These are phyloP conservation scores for Triplophysa rosa DNA, from an alignment of 2,113 vertebrate species.

Conservation along the genomic window DNA sequence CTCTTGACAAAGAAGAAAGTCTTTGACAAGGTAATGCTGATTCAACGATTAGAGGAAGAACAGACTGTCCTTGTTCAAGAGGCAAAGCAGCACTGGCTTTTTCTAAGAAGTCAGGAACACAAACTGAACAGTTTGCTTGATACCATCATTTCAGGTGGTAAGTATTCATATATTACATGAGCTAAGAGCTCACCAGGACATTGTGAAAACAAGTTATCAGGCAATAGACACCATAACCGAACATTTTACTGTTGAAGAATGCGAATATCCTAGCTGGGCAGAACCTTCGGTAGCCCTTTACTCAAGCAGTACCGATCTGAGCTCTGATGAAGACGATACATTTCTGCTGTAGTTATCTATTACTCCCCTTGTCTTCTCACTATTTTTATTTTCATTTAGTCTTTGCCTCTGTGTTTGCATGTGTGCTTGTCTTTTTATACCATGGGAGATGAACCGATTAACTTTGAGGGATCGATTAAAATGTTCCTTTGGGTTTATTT, in stretches of 20 bases:
- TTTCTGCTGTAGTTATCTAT: neutral
- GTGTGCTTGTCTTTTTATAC: no score
- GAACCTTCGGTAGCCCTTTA: neutral
- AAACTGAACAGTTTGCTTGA: neutral
- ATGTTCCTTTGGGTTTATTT: no score
- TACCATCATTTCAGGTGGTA: neutral
- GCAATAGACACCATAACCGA: neutral
- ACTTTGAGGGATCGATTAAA: no score
- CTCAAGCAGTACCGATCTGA: neutral
- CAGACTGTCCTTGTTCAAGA: neutral
- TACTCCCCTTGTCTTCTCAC: neutral
- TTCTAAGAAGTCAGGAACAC: neutral
- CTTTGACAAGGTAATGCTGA: conserved; percentile 19
- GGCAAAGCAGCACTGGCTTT: neutral
- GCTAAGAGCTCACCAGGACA: conserved; percentile 4
- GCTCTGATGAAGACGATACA: neutral
- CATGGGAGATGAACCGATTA: no score
- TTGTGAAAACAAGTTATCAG: conserved; percentile 1
- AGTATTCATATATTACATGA: conserved; percentile 11
- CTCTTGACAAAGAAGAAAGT: conserved; percentile 25
- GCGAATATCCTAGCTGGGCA: neutral
- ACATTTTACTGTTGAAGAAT: conserved; percentile 5
- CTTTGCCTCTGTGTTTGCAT: no score
- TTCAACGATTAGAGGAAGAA: conserved; percentile 6
- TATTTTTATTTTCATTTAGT: neutral